phyloP scores from a whole-genome alignment of 2,113 vertebrate genomes.

The Heterotilapia buettikoferi region DNA sequence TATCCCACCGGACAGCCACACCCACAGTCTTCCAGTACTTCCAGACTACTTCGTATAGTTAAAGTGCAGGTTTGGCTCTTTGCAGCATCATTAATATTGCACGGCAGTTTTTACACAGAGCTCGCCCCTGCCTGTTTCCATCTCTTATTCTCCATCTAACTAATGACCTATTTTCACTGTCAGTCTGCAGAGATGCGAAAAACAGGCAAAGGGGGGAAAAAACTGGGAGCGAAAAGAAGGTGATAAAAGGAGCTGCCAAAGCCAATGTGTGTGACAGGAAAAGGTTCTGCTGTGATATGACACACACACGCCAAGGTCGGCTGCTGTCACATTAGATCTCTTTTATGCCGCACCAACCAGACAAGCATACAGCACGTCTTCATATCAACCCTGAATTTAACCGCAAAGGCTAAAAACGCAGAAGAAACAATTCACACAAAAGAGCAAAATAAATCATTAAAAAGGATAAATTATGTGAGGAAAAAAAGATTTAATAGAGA shows the following conservation, averaged over 20 bases:
- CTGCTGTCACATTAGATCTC: conserved; percentile 29
- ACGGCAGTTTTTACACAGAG: conserved; percentile 49
- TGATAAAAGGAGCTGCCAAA: conserved; percentile 51
- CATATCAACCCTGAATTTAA: background rate
- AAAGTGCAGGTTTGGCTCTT: conserved; percentile 28
- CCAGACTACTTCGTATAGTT: background rate
- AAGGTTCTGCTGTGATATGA: conserved; percentile 20
- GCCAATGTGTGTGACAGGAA: conserved; percentile 40
- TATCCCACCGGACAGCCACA: background rate
- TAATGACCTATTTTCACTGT: conserved; percentile 73
- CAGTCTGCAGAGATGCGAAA: conserved; percentile 48
- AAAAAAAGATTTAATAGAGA: background rate
- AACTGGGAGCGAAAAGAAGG: background rate
- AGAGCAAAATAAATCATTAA: background rate
- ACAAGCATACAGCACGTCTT: background rate
- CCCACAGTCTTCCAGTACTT: background rate
- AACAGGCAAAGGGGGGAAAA: conserved; percentile 18
- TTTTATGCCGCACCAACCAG: background rate
- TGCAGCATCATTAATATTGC: conserved; percentile 62
- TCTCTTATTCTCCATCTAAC: conserved; percentile 43
- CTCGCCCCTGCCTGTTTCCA: conserved; percentile 37
- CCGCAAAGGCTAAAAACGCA: background rate
- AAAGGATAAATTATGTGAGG: background rate
- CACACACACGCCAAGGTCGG: conserved; percentile 26
- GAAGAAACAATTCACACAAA: background rate